Conservation (phyloP, 2,113 vertebrate genomes). For the Cyrtonyx montezumae region DNA sequence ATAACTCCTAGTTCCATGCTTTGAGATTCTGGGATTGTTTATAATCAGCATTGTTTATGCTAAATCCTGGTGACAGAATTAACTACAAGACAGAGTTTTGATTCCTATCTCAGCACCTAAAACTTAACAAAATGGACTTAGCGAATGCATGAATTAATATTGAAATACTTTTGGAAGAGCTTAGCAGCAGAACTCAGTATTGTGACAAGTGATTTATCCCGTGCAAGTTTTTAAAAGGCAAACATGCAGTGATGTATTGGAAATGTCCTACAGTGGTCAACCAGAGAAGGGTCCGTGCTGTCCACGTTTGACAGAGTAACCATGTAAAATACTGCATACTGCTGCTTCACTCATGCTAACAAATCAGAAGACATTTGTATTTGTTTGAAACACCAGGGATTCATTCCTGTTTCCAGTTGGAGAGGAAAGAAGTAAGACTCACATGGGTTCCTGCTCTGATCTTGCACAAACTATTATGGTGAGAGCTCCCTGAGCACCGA, state of each 20-base stretch:
- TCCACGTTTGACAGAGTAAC: slow-evolving; percentile 59
- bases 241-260: not conserved
- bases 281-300: slow-evolving; percentile 1
- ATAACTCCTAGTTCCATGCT: not conserved
- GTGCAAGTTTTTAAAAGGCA: not conserved
- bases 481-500: slow-evolving; percentile 29
- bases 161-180: slow-evolving; percentile 15
- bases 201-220: not conserved
- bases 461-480: slow-evolving; percentile 11
- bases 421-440: slow-evolving; percentile 6
- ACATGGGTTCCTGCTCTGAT: not conserved
- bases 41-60: not conserved
- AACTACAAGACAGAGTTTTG: not conserved
- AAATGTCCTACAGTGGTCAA: not conserved
- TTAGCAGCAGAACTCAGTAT: slow-evolving; percentile 23
- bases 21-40: not conserved
- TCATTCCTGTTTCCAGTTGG: not conserved
- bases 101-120: slow-evolving; percentile 2
- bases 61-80: not conserved
- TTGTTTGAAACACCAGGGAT: slow-evolving; percentile 12
- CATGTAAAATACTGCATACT: slow-evolving; percentile 55
- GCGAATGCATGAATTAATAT: not conserved
- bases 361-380: slow-evolving; percentile 15
- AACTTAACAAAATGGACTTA: not conserved
- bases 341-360: slow-evolving; percentile 46